phyloP scores from a whole-genome alignment of 2,888 invertebrate genomes.

The Lithosia quadra region DNA sequence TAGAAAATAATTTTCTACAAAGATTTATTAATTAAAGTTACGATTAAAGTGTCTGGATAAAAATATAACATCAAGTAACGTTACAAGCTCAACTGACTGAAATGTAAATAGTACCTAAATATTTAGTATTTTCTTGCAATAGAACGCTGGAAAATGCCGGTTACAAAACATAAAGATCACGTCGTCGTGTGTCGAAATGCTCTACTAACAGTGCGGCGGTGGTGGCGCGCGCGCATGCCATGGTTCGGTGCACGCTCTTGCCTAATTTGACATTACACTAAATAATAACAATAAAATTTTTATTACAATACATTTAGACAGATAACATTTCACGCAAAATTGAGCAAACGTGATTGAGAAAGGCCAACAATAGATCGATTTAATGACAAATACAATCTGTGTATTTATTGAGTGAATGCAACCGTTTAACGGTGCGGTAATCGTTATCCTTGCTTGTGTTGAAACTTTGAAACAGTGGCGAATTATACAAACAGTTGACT shows the following conservation, averaged over 20 bases:
- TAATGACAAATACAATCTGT: slow-evolving; percentile 30
- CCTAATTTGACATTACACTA: slow-evolving; percentile 34
- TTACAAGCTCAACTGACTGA: too few species aligned
- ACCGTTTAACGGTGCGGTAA: slow-evolving; percentile 4
- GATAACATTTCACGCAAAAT: slow-evolving; percentile 55
- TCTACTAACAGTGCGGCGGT: neutral
- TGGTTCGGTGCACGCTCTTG: slow-evolving; percentile 4
- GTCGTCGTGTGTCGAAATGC: slow-evolving; percentile 63
- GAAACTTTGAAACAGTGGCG: neutral
- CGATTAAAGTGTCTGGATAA: too few species aligned
- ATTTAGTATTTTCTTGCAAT: slow-evolving; percentile 41
- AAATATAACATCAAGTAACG: too few species aligned
- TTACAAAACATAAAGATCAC: slow-evolving; percentile 66
- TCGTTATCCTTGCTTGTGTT: neutral
- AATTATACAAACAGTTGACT: neutral
- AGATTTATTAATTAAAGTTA: too few species aligned
- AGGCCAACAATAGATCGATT: slow-evolving; percentile 36
- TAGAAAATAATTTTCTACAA: too few species aligned
- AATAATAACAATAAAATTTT: slow-evolving; percentile 43
- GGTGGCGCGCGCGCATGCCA: slow-evolving; percentile 1
- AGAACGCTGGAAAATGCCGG: slow-evolving; percentile 47
- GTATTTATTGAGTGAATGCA: slow-evolving; percentile 30
- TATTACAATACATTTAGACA: slow-evolving; percentile 32
- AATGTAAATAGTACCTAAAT: slow-evolving; percentile 16
- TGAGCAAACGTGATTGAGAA: slow-evolving; percentile 52